phyloP scores from a whole-genome alignment of 2,797 vertebrate species.

The Pteropus rufus region DNA sequence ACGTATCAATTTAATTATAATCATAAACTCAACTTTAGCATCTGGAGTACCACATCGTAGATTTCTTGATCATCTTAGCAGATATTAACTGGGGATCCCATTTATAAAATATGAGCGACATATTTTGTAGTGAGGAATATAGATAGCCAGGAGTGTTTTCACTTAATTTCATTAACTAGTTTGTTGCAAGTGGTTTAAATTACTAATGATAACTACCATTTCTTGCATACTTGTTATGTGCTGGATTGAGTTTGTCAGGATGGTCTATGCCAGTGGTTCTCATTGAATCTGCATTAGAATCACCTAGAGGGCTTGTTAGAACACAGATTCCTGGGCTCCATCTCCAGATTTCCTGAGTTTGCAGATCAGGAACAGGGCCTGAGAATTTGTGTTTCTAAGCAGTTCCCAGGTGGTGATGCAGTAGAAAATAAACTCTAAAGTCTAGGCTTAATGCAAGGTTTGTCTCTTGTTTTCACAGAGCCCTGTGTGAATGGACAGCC shows the following conservation, averaged over 20 bases:
- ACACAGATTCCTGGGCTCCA: not conserved
- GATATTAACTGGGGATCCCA: not conserved
- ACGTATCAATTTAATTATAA: constrained; percentile 25
- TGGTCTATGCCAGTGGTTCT: not conserved
- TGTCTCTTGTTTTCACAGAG: not conserved
- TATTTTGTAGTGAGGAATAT: not conserved
- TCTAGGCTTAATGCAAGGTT: not conserved
- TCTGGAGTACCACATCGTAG: not conserved
- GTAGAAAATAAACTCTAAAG: not conserved
- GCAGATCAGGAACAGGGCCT: not conserved
- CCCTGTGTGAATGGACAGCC: not conserved
- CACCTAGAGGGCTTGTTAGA: not conserved
- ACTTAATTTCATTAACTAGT: not conserved
- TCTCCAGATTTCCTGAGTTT: not conserved
- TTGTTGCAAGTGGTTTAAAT: not conserved
- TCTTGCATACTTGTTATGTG: not conserved
- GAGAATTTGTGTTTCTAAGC: not conserved
- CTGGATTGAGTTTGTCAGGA: not conserved
- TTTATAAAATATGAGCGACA: not conserved
- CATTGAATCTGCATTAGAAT: not conserved
- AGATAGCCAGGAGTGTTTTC: not conserved
- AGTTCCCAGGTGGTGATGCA: not conserved
- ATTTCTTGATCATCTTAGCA: not conserved
- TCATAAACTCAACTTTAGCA: constrained; percentile 12
- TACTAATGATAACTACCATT: not conserved